A percentile compares a stretch with the other conserved stretches of the same genome.
These are phyloP conservation scores for Mormyrus iriodes DNA, from an alignment of 2,113 vertebrate species.

Conservation along the genomic window DNA sequence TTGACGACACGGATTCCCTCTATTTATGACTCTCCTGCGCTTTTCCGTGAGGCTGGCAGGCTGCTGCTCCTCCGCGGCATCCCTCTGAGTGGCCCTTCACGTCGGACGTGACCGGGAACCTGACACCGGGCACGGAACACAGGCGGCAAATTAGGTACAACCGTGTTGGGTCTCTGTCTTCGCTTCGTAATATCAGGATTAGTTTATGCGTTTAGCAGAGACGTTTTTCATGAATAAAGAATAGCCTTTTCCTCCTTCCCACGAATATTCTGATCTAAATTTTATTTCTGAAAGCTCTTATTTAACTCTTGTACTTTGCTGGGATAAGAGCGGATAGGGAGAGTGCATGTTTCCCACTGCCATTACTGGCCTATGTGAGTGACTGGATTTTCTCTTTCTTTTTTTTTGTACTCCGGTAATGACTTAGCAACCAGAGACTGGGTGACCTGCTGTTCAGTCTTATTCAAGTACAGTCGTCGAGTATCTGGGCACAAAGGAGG, in stretches of 20 bases:
- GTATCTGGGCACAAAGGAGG: neutral
- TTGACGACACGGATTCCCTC: neutral
- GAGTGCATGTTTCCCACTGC: neutral
- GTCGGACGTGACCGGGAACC: neutral
- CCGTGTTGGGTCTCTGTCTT: neutral
- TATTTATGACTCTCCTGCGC: neutral
- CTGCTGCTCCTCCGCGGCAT: neutral
- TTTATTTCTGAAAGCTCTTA: neutral
- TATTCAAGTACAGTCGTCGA: constrained; percentile 1
- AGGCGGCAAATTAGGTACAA: neutral
- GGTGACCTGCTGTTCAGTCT: constrained; percentile 1
- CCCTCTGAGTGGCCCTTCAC: neutral
- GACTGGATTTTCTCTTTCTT: neutral
- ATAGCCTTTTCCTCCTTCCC: neutral
- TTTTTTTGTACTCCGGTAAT: neutral
- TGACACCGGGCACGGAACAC: neutral
- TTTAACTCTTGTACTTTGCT: neutral
- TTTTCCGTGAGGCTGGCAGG: neutral
- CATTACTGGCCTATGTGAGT: neutral
- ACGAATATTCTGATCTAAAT: neutral
- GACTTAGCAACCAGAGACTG: constrained; percentile 8
- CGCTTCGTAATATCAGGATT: neutral
- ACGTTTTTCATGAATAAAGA: neutral
- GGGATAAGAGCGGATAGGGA: neutral
- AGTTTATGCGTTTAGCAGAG: neutral